Evolutionary conservation across 1,140 invertebrate genomes (phyloP), one percentile per base, ranked within the genome.

Genomic region (Drosophila repletoides): DNA sequence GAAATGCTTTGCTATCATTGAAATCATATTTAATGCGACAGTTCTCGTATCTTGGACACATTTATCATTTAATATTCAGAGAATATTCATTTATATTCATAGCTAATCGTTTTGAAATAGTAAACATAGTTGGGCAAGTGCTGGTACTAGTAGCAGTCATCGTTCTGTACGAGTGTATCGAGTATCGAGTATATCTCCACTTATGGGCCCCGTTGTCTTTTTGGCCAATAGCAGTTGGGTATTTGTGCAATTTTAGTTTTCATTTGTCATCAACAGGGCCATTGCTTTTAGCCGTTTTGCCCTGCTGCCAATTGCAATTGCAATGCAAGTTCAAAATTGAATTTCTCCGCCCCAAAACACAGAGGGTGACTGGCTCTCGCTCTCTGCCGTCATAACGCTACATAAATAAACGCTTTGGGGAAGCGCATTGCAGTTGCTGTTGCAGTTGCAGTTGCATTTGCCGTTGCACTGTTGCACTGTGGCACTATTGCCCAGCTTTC

Each of bases 351-450:
- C 58, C 59, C 46, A 64, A 15, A 12, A 28, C 17, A 38, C 58
- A 66, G n/a, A 36, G 12, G 31, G 34, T 51, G 10, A 45, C 12
- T 28, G 33, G 56, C 61, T 55, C 64, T 72, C 71, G 63, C 58
- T 72, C 71, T 56, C 58, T 52, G 73, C 63, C 59, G 70, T 79
- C 79, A 83, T 83, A 83, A 83, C 77, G 77, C 77, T 77, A 83
- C 77, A 83, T 83, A 83, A 83, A 83, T 84, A 84, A 84, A 79
- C 61, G 75, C 80, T 79, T 72, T 84, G 67, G 56, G n/a, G 67
- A 73, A 70, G 66, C 70, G 74, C 74, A 79, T 72, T 86, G 80
- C 79, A 83, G 79, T 69, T 58, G 48, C 61, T 26, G 26, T 43
- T 40, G 45, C 51, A 28, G 41, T 59, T 59, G 74, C 40, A 38